A percentile compares a stretch with the other conserved stretches of the same genome.
These are phyloP conservation scores for Tubiluchus corallicola DNA, from an alignment of 2,888 invertebrate genomes.

Conservation along the genomic window DNA sequence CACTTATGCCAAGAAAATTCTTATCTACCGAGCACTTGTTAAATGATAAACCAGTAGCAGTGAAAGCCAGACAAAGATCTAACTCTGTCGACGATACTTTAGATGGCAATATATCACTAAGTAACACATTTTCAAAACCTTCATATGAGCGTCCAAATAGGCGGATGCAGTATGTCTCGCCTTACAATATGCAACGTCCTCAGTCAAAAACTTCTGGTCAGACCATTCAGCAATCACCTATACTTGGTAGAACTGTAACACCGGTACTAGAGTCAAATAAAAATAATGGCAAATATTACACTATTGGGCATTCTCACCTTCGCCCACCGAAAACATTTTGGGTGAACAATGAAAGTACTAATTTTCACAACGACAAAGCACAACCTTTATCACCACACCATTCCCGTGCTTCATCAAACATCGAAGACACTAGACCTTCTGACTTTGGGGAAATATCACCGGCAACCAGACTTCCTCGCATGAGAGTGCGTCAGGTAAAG, in stretches of 20 bases:
- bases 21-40: not conserved
- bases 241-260: not conserved
- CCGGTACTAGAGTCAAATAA: not conserved
- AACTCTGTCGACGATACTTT: not conserved
- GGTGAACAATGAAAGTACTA: too few relatives aligned
- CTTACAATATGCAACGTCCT: not conserved
- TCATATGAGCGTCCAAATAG: not conserved
- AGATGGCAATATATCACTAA: too few relatives aligned
- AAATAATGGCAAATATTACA: slow-evolving; percentile 1
- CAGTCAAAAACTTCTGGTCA: not conserved
- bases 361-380: too few relatives aligned
- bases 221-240: not conserved
- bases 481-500: not conserved
- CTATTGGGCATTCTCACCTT: not conserved
- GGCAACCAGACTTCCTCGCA: not conserved
- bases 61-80: not conserved
- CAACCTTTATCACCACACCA: too few relatives aligned
- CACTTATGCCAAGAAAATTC: not conserved
- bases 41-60: not conserved
- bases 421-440: not conserved
- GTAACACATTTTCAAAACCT: too few relatives aligned
- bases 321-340: too few relatives aligned
- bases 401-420: too few relatives aligned
- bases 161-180: not conserved
- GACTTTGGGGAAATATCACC: not conserved